Percentiles rank a stretch among this genome's conserved stretches.
Evolutionary conservation across 2,888 invertebrate genomes (phyloP).

Genomic region (Scaptomyza flava): DNA sequence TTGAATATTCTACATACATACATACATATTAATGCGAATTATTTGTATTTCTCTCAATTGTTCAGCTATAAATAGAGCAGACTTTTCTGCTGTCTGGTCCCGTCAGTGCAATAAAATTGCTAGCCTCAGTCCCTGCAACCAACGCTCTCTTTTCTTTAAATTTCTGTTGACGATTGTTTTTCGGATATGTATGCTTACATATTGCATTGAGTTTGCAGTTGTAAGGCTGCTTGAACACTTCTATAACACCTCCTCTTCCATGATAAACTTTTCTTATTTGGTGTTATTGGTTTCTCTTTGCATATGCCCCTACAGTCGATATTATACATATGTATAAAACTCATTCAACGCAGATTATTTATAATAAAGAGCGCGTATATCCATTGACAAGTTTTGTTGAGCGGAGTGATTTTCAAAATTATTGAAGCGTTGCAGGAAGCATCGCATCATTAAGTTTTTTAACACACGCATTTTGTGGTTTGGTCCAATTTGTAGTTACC

Average conservation of each 20-base stretch:
- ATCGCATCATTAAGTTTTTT: neutral
- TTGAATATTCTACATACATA: neutral
- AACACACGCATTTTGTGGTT: conserved; percentile 9
- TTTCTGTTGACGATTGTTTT: conserved; percentile 5
- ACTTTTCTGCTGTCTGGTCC: conserved; percentile 38
- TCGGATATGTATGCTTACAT: conserved; percentile 1
- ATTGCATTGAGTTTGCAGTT: conserved; percentile 36
- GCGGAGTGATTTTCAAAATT: conserved; percentile 12
- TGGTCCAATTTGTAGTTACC: neutral
- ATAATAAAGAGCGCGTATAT: too few species aligned
- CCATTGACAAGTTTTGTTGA: neutral
- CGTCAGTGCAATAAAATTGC: conserved; percentile 35
- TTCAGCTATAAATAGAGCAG: conserved; percentile 53
- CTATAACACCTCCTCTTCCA: conserved; percentile 4
- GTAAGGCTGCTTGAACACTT: conserved; percentile 31
- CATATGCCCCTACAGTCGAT: conserved; percentile 2
- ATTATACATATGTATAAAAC: neutral
- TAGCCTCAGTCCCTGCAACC: neutral
- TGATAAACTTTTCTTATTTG: conserved; percentile 2
- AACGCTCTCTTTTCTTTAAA: conserved; percentile 1
- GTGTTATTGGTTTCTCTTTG: conserved; percentile 20
- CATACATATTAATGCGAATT: conserved; percentile 32
- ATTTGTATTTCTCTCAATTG: conserved; percentile 35
- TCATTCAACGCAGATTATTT: neutral
- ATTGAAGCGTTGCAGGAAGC: conserved; percentile 33